Conservation (phyloP, 2,797 vertebrate species). For the Bradypodion pumilum region DNA sequence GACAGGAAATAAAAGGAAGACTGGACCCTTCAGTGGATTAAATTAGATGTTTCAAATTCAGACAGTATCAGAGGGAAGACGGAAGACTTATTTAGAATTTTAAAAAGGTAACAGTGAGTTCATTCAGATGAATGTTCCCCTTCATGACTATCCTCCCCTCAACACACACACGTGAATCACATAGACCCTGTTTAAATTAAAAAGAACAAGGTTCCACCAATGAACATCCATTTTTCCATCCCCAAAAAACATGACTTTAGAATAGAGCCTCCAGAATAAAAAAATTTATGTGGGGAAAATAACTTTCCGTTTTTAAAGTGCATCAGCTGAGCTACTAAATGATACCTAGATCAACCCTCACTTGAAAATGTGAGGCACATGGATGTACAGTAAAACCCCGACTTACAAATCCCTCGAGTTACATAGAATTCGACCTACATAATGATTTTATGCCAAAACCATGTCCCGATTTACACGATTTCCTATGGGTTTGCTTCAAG, state of each 20-base stretch:
- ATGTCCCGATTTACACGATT: too few relatives aligned
- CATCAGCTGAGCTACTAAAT: too few relatives aligned
- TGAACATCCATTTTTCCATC: conserved; percentile 59
- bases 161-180: conserved; percentile 81
- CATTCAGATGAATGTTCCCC: conserved; percentile 83
- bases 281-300: background rate
- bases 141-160: conserved; percentile 50
- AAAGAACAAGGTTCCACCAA: conserved; percentile 63
- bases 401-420: too few relatives aligned
- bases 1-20: conserved; percentile 99
- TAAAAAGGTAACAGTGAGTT: conserved; percentile 94
- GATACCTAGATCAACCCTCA: too few relatives aligned
- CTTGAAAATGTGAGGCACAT: too few relatives aligned
- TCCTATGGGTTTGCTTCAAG: too few relatives aligned
- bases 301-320: too few relatives aligned
- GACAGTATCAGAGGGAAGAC: conserved; percentile 85
- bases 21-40: conserved; percentile 94
- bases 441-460: too few relatives aligned
- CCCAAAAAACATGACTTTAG: conserved; percentile 55
- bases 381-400: too few relatives aligned
- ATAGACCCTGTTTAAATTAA: conserved; percentile 67
- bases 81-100: conserved; percentile 82
- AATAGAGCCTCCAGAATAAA: conserved; percentile 62
- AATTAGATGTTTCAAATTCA: conserved; percentile 94
- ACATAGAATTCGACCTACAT: too few relatives aligned